Percentiles rank a stretch among this genome's conserved stretches.
Evolutionary conservation across 2,113 vertebrate species (phyloP).

Genomic region (Pluvialis apricaria): DNA sequence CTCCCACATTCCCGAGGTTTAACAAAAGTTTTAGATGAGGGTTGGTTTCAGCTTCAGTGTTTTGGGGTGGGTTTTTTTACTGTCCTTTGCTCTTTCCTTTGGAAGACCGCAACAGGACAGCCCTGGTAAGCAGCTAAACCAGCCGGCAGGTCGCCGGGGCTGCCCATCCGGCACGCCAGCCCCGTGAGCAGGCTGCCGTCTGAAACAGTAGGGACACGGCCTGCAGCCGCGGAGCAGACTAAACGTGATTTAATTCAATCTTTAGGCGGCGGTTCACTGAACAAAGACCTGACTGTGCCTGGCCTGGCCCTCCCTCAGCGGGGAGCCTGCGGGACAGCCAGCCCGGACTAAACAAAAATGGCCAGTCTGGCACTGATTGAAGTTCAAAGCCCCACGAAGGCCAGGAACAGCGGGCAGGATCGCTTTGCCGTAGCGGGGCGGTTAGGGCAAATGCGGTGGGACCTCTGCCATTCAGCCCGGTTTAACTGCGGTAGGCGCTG

Average conservation of each 20-base stretch:
- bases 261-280: constrained; percentile 42
- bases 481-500: background rate
- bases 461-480: background rate
- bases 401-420: background rate
- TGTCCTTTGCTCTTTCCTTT: constrained; percentile 10
- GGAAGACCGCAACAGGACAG: background rate
- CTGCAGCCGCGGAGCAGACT: background rate
- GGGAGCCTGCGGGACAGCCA: constrained; percentile 27
- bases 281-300: constrained; percentile 68
- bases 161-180: background rate
- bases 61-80: background rate
- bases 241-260: constrained; percentile 59
- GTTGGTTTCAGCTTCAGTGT: background rate
- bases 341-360: constrained; percentile 20
- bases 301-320: constrained; percentile 46
- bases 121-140: background rate
- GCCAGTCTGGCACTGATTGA: constrained; percentile 19
- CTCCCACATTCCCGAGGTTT: background rate
- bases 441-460: background rate
- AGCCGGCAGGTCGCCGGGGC: background rate
- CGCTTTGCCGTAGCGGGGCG: background rate
- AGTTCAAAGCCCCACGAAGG: constrained; percentile 43
- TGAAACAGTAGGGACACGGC: background rate
- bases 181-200: background rate
- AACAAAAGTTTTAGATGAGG: background rate